Evolutionary conservation across 2,888 invertebrate species (phyloP), one percentile per base, ranked within the genome.

Genomic region (Ceraclea dissimilis): DNA sequence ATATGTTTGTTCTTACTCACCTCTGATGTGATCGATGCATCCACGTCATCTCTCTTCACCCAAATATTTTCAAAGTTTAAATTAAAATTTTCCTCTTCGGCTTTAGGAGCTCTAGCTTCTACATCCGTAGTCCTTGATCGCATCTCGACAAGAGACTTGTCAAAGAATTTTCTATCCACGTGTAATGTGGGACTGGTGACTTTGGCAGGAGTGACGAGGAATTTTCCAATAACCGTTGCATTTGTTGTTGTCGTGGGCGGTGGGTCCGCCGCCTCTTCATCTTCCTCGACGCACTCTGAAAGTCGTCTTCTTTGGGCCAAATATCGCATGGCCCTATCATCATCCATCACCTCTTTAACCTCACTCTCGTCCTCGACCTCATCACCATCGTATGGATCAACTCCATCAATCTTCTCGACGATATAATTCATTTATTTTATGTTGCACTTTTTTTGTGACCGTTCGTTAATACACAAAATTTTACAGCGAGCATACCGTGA

Each of bases 271-370:
- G 87, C 88, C 53, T 88, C 88, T 68, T 90, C 90, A 65, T 90
- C 90, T 72, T 90, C 90, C 68, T 90, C 90, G 59, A 86, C 81
- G 68, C 90, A 90, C 70, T 90, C 89, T 2, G 90, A 90, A 61
- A 90, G 70, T 13, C 90, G 80, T 26, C 88, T 76, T 4, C 84
- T 76, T 64, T 81, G 82, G 55, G 75, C 74, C 64, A 78, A 82
- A 34, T 80, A 70, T 49, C 72, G 68, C 60, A 66, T 71, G 18
- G 54, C 46, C 19, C 47, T 39, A 2, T 51, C 49, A 19, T 31
- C 47, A 26, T 54, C 22, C 19, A 47, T 49, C 48, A 46, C 51
- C 19, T 56, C 46, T 21, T 52, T 49, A 39, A 26, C 43, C 20
- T 52, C 52, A 16, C 11, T 46, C 39, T 56, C 49, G 11, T n/a